These are phyloP conservation scores for Listrodromus nycthemerus DNA, from an alignment of 2,888 invertebrate genomes.

Conservation along the genomic window DNA sequence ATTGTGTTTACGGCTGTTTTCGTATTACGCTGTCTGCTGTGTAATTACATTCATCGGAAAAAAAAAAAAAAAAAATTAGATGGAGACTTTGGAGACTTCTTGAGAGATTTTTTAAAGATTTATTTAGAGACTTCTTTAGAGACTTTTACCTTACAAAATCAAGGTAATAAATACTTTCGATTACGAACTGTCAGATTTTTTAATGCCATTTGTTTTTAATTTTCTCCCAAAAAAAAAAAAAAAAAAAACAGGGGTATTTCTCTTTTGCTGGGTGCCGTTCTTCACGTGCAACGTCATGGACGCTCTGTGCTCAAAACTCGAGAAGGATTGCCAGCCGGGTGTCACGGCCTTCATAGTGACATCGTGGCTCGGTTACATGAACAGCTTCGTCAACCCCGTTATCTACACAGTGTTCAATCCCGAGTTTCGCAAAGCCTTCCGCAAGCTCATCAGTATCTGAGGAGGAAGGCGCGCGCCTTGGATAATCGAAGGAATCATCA, in stretches of 20 bases:
- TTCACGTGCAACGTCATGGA: slow-evolving; percentile 99
- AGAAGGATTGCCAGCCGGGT: slow-evolving; percentile 92
- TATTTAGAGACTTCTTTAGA: no score
- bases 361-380: slow-evolving; percentile 99
- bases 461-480: slow-evolving; percentile 5
- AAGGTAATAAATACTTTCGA: no score
- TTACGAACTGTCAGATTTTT: neutral
- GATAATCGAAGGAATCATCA: slow-evolving; percentile 13
- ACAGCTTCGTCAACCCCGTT: slow-evolving; percentile 96
- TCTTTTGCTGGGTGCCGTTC: slow-evolving; percentile 99
- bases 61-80: no score
- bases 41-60: no score
- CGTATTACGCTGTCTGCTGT: no score
- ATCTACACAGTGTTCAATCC: slow-evolving; percentile 98
- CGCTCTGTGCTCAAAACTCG: slow-evolving; percentile 96
- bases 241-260: slow-evolving; percentile 93
- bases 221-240: neutral
- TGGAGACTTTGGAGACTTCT: no score
- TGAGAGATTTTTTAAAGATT: no score
- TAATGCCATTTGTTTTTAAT: neutral
- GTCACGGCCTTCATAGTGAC: slow-evolving; percentile 96
- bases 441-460: slow-evolving; percentile 90
- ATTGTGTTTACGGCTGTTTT: no score
- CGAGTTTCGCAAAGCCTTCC: slow-evolving; percentile 99
- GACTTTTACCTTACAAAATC: no score